Evolutionary conservation across 2,797 vertebrate species (phyloP).

Genomic region (Leptatherina wallacei): DNA sequence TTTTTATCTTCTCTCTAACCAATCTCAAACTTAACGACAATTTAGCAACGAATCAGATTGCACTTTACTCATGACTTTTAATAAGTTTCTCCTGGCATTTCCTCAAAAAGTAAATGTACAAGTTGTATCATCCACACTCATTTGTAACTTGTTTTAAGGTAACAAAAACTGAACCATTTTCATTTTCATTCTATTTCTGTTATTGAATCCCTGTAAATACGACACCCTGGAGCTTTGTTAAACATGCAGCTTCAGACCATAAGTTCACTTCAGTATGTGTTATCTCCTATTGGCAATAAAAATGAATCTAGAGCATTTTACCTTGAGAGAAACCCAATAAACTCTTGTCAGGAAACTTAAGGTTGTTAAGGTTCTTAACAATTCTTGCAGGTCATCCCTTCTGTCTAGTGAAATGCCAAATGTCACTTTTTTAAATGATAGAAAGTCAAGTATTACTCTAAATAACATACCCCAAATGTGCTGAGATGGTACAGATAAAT

Average conservation of each 20-base stretch:
- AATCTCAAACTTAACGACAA: no score
- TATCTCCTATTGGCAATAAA: neutral
- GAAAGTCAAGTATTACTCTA: conserved; percentile 3
- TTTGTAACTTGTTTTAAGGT: no score
- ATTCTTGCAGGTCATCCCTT: neutral
- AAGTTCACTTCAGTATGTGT: neutral
- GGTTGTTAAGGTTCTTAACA: no score
- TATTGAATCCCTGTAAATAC: no score
- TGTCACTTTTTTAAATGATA: neutral
- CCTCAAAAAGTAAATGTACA: no score
- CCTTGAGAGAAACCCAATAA: neutral
- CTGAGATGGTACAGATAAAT: conserved; percentile 5
- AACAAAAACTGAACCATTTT: neutral
- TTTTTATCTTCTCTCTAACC: no score
- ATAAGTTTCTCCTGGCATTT: no score
- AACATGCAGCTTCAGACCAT: neutral
- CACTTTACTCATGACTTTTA: no score
- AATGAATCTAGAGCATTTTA: neutral
- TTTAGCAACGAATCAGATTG: no score
- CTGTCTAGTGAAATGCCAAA: neutral
- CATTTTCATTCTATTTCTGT: neutral
- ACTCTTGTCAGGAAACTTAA: neutral
- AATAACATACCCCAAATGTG: neutral
- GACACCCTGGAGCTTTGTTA: no score
- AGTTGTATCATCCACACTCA: no score